Conservation (phyloP, 2,113 vertebrate species). For the Dromiciops gliroides region DNA sequence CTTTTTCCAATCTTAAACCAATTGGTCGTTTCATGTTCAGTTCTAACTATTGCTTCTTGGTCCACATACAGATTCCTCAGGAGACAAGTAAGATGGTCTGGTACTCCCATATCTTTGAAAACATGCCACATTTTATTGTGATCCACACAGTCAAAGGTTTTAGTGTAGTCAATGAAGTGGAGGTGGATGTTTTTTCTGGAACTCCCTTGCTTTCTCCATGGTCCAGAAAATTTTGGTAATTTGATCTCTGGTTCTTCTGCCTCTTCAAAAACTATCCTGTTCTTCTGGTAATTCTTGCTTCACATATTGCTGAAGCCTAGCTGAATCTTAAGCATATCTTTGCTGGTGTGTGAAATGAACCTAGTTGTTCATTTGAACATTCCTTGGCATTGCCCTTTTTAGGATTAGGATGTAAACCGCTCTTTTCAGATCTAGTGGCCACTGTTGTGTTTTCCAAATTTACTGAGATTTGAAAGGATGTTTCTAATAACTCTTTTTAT, state of each 20-base stretch:
- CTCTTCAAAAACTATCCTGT: not conserved
- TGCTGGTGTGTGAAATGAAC: too few relatives aligned
- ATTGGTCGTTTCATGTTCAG: not conserved
- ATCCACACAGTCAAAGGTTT: too few relatives aligned
- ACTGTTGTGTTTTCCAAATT: not conserved
- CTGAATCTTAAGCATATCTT: not conserved
- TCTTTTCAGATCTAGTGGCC: not conserved
- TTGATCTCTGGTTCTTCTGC: not conserved
- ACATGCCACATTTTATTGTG: too few relatives aligned
- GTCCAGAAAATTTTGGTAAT: not conserved
- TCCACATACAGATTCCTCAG: too few relatives aligned
- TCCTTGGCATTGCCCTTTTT: not conserved
- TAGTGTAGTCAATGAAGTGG: too few relatives aligned
- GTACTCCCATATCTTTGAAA: too few relatives aligned
- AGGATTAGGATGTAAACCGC: too few relatives aligned
- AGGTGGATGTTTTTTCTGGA: not conserved
- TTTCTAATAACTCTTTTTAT: not conserved
- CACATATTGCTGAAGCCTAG: not conserved
- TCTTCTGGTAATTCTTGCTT: not conserved
- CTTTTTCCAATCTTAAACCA: not conserved
- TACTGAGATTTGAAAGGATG: not conserved
- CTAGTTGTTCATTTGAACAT: not conserved
- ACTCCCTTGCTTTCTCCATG: not conserved
- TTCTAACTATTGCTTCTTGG: not conserved
- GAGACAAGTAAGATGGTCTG: too few relatives aligned